Conservation (phyloP, 2,888 invertebrate genomes). For the Lithosia quadra region DNA sequence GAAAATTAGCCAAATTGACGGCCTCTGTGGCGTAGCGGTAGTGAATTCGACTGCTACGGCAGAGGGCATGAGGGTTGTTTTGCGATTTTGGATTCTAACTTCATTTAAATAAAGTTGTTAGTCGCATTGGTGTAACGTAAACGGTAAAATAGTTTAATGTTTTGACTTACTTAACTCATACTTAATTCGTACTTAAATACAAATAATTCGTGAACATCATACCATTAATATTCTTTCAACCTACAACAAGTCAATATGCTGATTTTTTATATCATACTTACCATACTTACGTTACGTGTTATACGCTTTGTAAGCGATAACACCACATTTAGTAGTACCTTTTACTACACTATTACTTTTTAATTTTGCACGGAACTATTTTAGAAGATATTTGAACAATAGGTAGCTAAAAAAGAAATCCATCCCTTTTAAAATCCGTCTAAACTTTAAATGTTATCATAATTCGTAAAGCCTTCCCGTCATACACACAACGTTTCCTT, state of each 20-base stretch:
- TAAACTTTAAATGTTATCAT: background rate
- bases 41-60: too few relatives aligned
- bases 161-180: background rate
- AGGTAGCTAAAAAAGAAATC: background rate
- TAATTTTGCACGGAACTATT: background rate
- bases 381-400: background rate
- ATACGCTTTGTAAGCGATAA: background rate
- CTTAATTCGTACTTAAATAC: background rate
- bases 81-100: too few relatives aligned
- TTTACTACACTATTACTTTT: background rate
- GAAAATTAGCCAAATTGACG: background rate
- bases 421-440: background rate
- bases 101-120: background rate
- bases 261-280: background rate
- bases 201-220: background rate
- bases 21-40: too few relatives aligned
- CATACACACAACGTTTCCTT: background rate
- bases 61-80: too few relatives aligned
- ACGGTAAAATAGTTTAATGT: background rate
- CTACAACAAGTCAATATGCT: background rate
- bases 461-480: background rate
- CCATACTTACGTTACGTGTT: too few relatives aligned
- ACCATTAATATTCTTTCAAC: background rate
- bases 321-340: background rate
- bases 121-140: too few relatives aligned